Evolutionary conservation across 2,797 vertebrate species (phyloP), one percentile per base, ranked within the genome.

Genomic region (Carapus acus): DNA sequence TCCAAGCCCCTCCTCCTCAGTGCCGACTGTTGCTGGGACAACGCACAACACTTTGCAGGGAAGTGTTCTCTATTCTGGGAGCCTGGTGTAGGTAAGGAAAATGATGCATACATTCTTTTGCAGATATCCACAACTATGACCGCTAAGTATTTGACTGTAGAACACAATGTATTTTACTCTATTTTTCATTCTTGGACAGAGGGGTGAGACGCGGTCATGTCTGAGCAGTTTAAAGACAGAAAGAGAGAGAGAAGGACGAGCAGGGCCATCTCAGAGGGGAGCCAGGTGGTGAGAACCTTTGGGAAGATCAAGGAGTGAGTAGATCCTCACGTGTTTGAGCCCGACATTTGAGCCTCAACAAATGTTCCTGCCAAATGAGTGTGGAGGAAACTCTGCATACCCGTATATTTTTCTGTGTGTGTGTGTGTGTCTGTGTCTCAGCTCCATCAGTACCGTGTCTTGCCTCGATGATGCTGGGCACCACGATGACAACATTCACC

Each of bases 251-350:
- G 84, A 77, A 91, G 80, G 61, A 72, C 74, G 19, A 78, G 72
- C 12, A 91, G 84, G 49, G 14, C 80, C 17, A 82, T 86, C 0
- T 87, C 88, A 9, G 78, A 88, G 2, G 74, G 77, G 34, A 85
- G 84, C 48, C 83, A 84, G 55, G 89, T 88, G 6, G 59, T 83
- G 53, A 78, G 31, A 19, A 66, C 67, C 1, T 23, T 62, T 8
- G 65, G 74, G 16, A 88, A 37, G 61, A 70, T 74, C 14, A 91
- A 90, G 65, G 87, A 88, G 93, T 95, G 67, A 84, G 89, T 81
- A 22, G 5, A n/a, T 16, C 16, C 3, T 47, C 4, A 33, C 11
- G 3, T 9, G 4, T 27, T 4, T 27, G 24, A 27, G 9, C 24
- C 9, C 5, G 24, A 27, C 9, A 27, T 27, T 9, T 27, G 24